Base-by-base conservation (phyloP, 2,797 vertebrate genomes). In the Hemitrygon akajei region DNA sequence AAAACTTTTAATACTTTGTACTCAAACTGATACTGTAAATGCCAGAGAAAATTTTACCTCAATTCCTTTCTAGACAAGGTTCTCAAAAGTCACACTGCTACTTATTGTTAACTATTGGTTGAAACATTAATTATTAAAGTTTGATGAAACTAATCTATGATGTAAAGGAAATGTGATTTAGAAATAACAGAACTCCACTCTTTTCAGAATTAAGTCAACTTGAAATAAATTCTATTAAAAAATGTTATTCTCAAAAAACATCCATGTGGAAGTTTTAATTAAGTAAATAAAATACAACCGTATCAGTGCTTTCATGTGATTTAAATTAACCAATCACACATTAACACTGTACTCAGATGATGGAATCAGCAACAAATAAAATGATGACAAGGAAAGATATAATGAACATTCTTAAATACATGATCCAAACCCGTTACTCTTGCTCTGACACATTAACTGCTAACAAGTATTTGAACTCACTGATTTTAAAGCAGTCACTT, bases 401-500 rank as follows among this genome's bases (percentile, higher is more conserved):
- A 82, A 82, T 89, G n/a, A 63, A 87, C 18, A 89, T 37, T 20
- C 34, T 69, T 20, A 69, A 69, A 69, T 89, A n/a, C 60, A 69
- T 3, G 0, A 27, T 75, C 18, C 20, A 94, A 87, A 25, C 87
- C 16, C 58, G 25, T 37, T 37, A 63, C 37, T 37, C 47, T 25
- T 66, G 20, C 6, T 63, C 60, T 71, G 25, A 20, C 73, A 94
- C 20, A 71, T 4, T 10, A 58, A 91, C 20, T 58, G 40, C 30
- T 81, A 5, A 66, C 30, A 71, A 58, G 56, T 87, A 58, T 34
- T 63, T 14, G 34, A 94, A 96, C 98, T 95, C 95, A 99, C 99
- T 94, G 98, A 98, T 96, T 99, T 99, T 94, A 99, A 96, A 93
- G 98, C 98, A 10, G 71, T 97, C 94, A 99, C 98, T 98, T 99